Percentiles rank a stretch among this genome's conserved stretches.
Evolutionary conservation across 2,888 invertebrate species (phyloP).

Genomic region (Euspilapteryx auroguttella): DNA sequence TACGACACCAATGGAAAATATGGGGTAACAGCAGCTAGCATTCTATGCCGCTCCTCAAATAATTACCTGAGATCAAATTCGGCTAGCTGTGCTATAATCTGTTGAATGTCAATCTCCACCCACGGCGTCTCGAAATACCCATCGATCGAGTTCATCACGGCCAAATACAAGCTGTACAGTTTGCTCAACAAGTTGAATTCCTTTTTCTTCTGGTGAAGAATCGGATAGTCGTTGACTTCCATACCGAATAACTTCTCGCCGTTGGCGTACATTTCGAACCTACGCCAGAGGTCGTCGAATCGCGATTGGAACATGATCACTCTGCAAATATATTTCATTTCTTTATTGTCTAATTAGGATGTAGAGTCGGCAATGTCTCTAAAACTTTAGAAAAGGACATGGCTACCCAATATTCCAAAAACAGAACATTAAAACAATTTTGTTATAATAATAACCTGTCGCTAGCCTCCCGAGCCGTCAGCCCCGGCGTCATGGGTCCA

Average conservation of each 20-base stretch:
- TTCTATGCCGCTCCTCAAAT: too few species aligned
- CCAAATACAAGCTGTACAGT: slow-evolving; percentile 70
- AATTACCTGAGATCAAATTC: slow-evolving; percentile 83
- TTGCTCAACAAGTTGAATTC: slow-evolving; percentile 84
- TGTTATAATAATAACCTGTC: slow-evolving; percentile 60
- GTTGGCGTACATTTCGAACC: slow-evolving; percentile 79
- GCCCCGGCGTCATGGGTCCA: slow-evolving; percentile 85
- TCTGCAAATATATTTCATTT: slow-evolving; percentile 30
- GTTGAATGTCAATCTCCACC: slow-evolving; percentile 81
- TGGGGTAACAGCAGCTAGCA: too few species aligned
- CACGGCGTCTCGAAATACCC: slow-evolving; percentile 86
- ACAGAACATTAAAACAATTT: too few species aligned
- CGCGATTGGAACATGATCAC: slow-evolving; percentile 75
- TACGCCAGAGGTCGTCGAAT: slow-evolving; percentile 82
- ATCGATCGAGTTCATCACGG: slow-evolving; percentile 83
- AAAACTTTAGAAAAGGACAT: too few species aligned
- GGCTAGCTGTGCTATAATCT: slow-evolving; percentile 74
- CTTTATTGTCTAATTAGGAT: too few species aligned
- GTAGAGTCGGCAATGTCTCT: too few species aligned
- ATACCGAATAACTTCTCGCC: slow-evolving; percentile 86
- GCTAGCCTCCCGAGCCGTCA: slow-evolving; percentile 84
- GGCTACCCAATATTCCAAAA: too few species aligned
- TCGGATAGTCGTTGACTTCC: slow-evolving; percentile 80
- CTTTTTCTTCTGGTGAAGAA: slow-evolving; percentile 75
- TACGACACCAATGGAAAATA: too few species aligned